A percentile compares a stretch with the other conserved stretches of the same genome.
phyloP scores from a whole-genome alignment of 2,797 vertebrate genomes.

The Malacoraja senta region DNA sequence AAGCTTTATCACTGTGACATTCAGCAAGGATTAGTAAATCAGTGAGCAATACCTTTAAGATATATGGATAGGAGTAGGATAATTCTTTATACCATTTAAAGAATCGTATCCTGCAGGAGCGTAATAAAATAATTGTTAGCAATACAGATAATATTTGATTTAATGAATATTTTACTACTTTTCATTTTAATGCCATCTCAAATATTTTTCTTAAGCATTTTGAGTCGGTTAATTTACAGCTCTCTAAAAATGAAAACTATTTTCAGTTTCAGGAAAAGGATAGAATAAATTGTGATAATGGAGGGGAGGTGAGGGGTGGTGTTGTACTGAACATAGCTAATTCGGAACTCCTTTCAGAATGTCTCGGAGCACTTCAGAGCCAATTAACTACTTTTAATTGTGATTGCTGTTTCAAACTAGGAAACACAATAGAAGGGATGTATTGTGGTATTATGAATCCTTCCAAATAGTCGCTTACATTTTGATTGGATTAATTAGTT shows the following conservation, averaged over 20 bases:
- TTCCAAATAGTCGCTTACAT: neutral
- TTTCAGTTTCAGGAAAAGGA: neutral
- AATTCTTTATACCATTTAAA: neutral
- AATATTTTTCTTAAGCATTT: neutral
- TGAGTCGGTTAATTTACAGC: neutral
- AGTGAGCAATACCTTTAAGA: neutral
- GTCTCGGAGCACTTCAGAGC: no score
- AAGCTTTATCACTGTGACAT: constrained; percentile 1
- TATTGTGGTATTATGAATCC: neutral
- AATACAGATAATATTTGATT: neutral
- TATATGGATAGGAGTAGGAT: neutral
- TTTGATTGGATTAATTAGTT: neutral
- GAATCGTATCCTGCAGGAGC: neutral
- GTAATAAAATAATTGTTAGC: neutral
- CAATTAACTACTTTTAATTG: no score
- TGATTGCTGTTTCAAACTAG: no score
- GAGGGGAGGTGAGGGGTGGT: neutral
- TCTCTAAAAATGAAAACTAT: neutral
- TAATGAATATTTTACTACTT: neutral
- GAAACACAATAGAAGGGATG: no score
- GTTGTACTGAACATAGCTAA: no score
- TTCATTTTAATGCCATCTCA: no score
- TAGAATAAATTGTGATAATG: neutral
- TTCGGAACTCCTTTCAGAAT: no score
- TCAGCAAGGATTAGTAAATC: constrained; percentile 10